A percentile compares a stretch with the other conserved stretches of the same genome.
Conservation (phyloP, 1,140 invertebrate species). For the Eulimnadia texana region DNA sequence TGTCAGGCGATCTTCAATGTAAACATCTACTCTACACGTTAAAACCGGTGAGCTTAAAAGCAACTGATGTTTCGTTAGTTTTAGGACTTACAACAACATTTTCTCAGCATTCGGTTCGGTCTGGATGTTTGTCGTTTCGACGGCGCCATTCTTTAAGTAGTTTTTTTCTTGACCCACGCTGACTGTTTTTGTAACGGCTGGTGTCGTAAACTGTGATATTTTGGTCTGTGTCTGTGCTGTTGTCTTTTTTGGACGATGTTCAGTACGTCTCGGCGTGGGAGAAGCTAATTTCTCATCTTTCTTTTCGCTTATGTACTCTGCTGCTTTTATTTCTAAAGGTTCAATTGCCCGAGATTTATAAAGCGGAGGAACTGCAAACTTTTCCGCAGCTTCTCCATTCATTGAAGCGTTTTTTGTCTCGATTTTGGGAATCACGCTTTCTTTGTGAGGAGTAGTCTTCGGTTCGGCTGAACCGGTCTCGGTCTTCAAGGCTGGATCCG, state of each 20-base stretch:
- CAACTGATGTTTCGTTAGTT: too few species aligned
- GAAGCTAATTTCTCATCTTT: not conserved
- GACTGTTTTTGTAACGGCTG: not conserved
- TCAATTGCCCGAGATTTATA: not conserved
- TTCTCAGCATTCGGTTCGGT: too few species aligned
- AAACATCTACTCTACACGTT: slow-evolving; percentile 53
- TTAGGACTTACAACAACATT: too few species aligned
- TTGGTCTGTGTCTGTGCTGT: not conserved
- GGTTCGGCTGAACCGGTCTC: not conserved
- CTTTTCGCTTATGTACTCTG: not conserved
- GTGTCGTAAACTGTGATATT: not conserved
- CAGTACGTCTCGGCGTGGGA: not conserved
- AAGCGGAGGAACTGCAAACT: too few species aligned
- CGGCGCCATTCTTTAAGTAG: too few species aligned
- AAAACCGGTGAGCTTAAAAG: too few species aligned
- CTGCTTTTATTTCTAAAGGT: not conserved
- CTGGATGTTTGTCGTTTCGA: too few species aligned
- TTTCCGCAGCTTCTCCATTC: too few species aligned
- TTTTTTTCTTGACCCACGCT: too few species aligned
- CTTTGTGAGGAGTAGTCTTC: too few species aligned
- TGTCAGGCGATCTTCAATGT: slow-evolving; percentile 55
- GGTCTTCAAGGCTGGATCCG: not conserved
- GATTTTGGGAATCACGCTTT: too few species aligned
- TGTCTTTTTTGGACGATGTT: not conserved
- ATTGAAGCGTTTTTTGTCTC: too few species aligned